Evolutionary conservation across 2,888 invertebrate species (phyloP).

Genomic region (Boloria euphrosyne): DNA sequence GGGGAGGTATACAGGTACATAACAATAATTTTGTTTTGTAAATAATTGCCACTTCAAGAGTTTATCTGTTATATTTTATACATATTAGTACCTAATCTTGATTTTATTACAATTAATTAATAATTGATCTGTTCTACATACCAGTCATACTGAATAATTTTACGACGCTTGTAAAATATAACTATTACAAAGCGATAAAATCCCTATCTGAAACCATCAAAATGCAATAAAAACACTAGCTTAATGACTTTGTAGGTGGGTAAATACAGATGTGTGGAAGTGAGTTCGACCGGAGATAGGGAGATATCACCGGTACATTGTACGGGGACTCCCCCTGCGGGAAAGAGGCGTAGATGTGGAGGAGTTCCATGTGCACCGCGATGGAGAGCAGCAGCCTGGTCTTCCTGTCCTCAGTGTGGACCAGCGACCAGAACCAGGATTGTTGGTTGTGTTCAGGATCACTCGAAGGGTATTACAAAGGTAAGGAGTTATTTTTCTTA

Average conservation of each 20-base stretch:
- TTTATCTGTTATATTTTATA: background rate
- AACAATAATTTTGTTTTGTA: background rate
- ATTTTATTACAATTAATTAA: background rate
- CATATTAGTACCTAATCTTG: background rate
- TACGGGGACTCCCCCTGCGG: conserved; percentile 83
- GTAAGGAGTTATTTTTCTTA: conserved; percentile 44
- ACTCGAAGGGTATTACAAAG: conserved; percentile 73
- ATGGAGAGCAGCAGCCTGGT: conserved; percentile 91
- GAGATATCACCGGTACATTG: conserved; percentile 78
- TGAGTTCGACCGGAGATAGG: conserved; percentile 81
- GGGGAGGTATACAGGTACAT: conserved; percentile 87
- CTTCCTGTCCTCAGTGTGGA: conserved; percentile 89
- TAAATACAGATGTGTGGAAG: conserved; percentile 87
- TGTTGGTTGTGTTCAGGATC: conserved; percentile 87
- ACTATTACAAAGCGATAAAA: too few relatives aligned
- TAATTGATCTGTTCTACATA: too few relatives aligned
- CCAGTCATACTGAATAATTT: too few relatives aligned
- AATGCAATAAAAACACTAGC: background rate
- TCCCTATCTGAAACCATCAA: too few relatives aligned
- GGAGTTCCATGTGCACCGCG: conserved; percentile 90
- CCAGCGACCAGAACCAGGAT: conserved; percentile 87
- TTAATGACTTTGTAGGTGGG: conserved; percentile 79
- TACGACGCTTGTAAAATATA: too few relatives aligned
- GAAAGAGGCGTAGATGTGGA: conserved; percentile 85
- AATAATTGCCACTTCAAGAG: background rate